Conservation (phyloP, 2,888 invertebrate genomes). For the Macropis europaea region DNA sequence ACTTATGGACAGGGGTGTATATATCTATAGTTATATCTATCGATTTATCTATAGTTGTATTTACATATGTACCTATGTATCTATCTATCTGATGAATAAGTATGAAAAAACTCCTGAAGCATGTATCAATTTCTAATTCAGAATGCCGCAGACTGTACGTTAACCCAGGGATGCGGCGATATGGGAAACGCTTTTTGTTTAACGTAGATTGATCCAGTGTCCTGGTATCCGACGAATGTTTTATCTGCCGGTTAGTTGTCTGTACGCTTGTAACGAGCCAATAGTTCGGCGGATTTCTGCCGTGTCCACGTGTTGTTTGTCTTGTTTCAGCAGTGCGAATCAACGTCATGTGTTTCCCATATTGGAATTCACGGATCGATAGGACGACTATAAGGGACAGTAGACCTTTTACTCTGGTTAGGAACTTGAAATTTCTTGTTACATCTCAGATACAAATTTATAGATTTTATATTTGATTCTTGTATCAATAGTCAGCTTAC, state of each 20-base stretch:
- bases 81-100: neutral
- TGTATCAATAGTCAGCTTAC: too few relatives aligned
- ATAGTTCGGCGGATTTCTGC: slow-evolving; percentile 5
- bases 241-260: slow-evolving; percentile 19
- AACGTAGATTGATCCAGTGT: slow-evolving; percentile 9
- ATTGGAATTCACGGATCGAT: slow-evolving; percentile 5
- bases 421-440: too few relatives aligned
- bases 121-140: slow-evolving; percentile 1
- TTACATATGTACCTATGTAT: too few relatives aligned
- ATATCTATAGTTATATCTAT: too few relatives aligned
- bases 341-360: slow-evolving; percentile 23
- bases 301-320: slow-evolving; percentile 6
- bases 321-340: neutral
- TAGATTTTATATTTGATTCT: too few relatives aligned
- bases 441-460: too few relatives aligned
- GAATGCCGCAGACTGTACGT: neutral
- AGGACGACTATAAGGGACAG: slow-evolving; percentile 9
- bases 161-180: slow-evolving; percentile 1
- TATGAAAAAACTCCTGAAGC: too few relatives aligned
- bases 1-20: too few relatives aligned
- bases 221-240: slow-evolving; percentile 20
- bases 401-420: too few relatives aligned
- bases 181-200: slow-evolving; percentile 9
- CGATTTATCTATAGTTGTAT: too few relatives aligned
- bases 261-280: slow-evolving; percentile 9